Evolutionary conservation across 2,113 vertebrate species (phyloP), one percentile per base, ranked within the genome.

Genomic region (Oncorhynchus keta): DNA sequence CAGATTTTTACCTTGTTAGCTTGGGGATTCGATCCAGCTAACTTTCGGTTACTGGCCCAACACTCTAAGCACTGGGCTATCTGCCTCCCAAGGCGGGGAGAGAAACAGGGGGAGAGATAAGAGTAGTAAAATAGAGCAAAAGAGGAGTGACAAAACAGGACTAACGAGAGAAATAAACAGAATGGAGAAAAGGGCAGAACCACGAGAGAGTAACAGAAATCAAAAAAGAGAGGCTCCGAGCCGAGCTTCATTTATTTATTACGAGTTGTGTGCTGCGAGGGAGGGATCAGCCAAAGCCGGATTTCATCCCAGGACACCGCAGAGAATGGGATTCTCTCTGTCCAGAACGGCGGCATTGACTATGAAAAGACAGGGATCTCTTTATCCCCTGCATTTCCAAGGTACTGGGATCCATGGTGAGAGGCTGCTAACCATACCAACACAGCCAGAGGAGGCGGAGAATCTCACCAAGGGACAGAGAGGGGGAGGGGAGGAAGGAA

Each of bases 161-260:
- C 49, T 22, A 79, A 62, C 12, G 26, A 76, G 74, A 71, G 24
- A 75, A 39, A 69, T 22, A 1, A 61, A 20, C n/a, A n/a, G 57
- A 61, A 61, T 67, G 28, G 66, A 68, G 16, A 35, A 73, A 62
- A 4, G 45, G 57, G 51, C 51, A 22, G n/a, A 49, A 72, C 16
- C 59, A 62, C 12, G 1, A 20, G 2, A 73, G 57, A 55, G 14
- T 8, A 22, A n/a, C 48, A 49, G 20, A 66, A 49, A 45, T 9
- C 1, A 26, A 13, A 74, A 48, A 45, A 14, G 35, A 39, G 7
- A 48, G 72, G 20, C 55, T 51, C 68, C n/a, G 72, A 76, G 66
- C 76, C 24, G 59, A 45, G 48, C 76, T 81, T 86, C 48, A 76
- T 83, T 79, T 68, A 78, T 81, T 70, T 61, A 78, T 75, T 39